Evolutionary conservation across 1,140 invertebrate species (phyloP).

Genomic region (Bradysia coprophila): DNA sequence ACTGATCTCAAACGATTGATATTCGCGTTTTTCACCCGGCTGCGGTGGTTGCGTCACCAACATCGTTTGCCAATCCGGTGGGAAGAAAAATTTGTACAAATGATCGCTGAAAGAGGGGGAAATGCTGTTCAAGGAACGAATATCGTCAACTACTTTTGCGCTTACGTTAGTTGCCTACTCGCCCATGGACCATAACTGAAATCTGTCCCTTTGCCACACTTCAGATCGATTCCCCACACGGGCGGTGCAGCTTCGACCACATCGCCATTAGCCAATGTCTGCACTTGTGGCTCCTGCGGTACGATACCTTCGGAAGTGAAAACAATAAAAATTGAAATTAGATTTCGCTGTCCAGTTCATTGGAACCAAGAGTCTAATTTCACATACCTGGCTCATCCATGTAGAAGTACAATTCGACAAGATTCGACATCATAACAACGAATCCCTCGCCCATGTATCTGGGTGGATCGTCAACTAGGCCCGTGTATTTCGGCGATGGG

Average conservation of each 20-base stretch:
- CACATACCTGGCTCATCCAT: conserved; percentile 90
- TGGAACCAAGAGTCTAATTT: too few relatives aligned
- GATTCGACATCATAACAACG: conserved; percentile 87
- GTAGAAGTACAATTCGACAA: conserved; percentile 88
- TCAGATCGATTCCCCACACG: conserved; percentile 88
- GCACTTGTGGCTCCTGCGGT: conserved; percentile 72
- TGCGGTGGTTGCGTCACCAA: conserved; percentile 56
- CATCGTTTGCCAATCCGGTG: conserved; percentile 65
- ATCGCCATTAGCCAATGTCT: conserved; percentile 84
- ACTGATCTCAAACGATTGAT: conserved; percentile 83
- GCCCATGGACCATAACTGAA: conserved; percentile 98
- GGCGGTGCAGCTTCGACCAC: conserved; percentile 80
- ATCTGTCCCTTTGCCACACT: conserved; percentile 91
- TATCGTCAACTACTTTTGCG: too few relatives aligned
- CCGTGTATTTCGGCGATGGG: conserved; percentile 84
- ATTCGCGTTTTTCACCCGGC: conserved; percentile 71
- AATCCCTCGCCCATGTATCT: conserved; percentile 96
- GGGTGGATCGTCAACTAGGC: conserved; percentile 86
- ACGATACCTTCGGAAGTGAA: conserved; percentile 52
- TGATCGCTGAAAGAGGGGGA: too few relatives aligned
- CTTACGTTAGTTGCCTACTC: conserved; percentile 84
- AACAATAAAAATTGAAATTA: conserved; percentile 2
- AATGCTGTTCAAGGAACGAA: too few relatives aligned
- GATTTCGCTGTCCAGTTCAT: not conserved
- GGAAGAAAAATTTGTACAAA: conserved; percentile 93